Evolutionary conservation across 2,797 vertebrate species (phyloP).

Genomic region (Myripristis jacobus): DNA sequence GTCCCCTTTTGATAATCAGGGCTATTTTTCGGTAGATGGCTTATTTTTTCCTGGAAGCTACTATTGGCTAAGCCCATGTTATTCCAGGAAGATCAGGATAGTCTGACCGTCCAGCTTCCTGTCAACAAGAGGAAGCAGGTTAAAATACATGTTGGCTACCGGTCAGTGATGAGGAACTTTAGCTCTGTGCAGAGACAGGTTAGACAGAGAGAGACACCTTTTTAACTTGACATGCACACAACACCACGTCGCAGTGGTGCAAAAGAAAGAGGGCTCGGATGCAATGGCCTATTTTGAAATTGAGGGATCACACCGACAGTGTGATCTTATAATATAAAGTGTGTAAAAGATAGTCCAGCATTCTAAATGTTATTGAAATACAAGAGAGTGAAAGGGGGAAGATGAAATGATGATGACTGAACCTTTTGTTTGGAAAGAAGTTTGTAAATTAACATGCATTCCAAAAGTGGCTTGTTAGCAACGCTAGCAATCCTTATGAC

Average conservation of each 20-base stretch:
- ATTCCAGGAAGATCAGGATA: conserved; percentile 55
- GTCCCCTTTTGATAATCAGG: background rate
- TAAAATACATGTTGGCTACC: conserved; percentile 9
- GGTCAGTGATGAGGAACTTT: conserved; percentile 36
- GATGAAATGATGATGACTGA: too few species aligned
- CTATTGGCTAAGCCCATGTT: conserved; percentile 23
- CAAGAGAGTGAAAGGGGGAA: too few species aligned
- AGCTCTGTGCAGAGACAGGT: conserved; percentile 13
- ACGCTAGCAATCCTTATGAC: background rate
- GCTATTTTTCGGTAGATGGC: background rate
- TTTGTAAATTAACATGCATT: too few species aligned
- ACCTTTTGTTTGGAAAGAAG: too few species aligned
- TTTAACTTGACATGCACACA: background rate
- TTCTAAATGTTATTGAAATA: too few species aligned
- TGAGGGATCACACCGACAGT: background rate
- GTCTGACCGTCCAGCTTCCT: conserved; percentile 56
- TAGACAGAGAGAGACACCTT: background rate
- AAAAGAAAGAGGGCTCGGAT: background rate
- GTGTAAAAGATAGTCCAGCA: background rate
- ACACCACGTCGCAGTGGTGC: too few species aligned
- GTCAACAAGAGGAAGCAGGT: conserved; percentile 67
- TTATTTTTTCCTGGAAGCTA: conserved; percentile 36
- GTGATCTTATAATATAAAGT: background rate
- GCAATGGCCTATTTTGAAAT: background rate
- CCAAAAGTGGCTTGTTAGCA: background rate